Percentiles rank a stretch among this genome's conserved stretches.
phyloP scores from a whole-genome alignment of 2,888 invertebrate species.

The Trisateles emortualis region DNA sequence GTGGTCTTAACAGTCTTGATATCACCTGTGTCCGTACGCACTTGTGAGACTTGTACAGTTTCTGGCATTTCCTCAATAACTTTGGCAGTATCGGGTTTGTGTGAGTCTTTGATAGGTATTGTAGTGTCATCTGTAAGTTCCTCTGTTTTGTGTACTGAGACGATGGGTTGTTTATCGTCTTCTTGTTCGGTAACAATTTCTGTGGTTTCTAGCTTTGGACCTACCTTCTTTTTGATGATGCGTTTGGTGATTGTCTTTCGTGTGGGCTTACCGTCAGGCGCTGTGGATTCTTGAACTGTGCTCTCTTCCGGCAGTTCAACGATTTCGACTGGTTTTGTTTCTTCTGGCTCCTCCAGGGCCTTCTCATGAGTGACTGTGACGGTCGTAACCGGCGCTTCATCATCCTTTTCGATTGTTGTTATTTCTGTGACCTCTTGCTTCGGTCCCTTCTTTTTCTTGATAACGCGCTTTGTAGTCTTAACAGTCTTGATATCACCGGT shows the following conservation, averaged over 20 bases:
- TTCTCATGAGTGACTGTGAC: constrained; percentile 42
- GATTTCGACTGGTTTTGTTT: background rate
- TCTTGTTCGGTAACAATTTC: constrained; percentile 23
- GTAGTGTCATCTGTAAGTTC: constrained; percentile 16
- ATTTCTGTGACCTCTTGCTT: constrained; percentile 79
- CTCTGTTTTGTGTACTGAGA: constrained; percentile 62
- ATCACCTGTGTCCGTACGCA: constrained; percentile 13
- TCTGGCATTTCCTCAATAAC: constrained; percentile 13
- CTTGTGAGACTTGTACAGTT: constrained; percentile 10
- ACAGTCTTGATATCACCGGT: constrained; percentile 7
- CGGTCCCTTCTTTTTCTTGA: constrained; percentile 48
- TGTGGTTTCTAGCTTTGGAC: constrained; percentile 55
- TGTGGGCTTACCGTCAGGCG: constrained; percentile 60
- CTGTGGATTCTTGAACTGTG: constrained; percentile 51
- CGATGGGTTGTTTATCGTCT: constrained; percentile 56
- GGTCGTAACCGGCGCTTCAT: constrained; percentile 23
- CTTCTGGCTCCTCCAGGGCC: constrained; percentile 50
- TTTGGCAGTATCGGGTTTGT: background rate
- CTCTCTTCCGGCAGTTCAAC: constrained; percentile 64
- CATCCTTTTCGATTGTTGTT: constrained; percentile 72
- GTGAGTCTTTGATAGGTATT: constrained; percentile 7
- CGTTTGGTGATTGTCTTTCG: constrained; percentile 56
- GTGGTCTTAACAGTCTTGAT: constrained; percentile 19
- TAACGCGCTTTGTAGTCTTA: constrained; percentile 24
- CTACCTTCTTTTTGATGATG: constrained; percentile 70